phyloP scores from a whole-genome alignment of 2,113 vertebrate genomes.

The Poecilia latipinna region DNA sequence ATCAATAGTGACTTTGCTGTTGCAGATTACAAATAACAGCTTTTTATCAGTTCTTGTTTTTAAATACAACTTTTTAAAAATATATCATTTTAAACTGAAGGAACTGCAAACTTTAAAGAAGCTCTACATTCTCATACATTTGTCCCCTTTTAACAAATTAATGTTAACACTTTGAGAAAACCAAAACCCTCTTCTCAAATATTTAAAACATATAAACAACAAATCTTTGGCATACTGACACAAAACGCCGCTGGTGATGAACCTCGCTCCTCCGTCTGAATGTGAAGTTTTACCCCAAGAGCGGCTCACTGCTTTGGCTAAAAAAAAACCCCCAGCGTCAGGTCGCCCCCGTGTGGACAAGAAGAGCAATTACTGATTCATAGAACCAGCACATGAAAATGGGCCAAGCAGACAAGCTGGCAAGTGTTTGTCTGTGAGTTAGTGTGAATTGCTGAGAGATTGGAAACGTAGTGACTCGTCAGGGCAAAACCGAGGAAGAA shows the following conservation, averaged over 20 bases:
- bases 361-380: background rate
- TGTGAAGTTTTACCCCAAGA: background rate
- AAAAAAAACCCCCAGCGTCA: conserved; percentile 8
- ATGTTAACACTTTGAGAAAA: conserved; percentile 29
- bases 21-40: background rate
- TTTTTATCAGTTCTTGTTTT: background rate
- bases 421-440: background rate
- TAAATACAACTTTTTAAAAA: background rate
- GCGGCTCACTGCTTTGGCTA: conserved; percentile 3
- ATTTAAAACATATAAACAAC: conserved; percentile 9
- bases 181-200: conserved; percentile 14
- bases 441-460: conserved; percentile 1
- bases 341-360: conserved; percentile 50
- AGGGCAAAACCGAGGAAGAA: conserved; percentile 18
- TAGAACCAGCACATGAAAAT: background rate
- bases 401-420: background rate
- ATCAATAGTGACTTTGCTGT: background rate
- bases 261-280: conserved; percentile 37
- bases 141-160: conserved; percentile 27
- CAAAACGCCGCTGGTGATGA: conserved; percentile 35
- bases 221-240: conserved; percentile 62
- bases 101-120: conserved; percentile 22
- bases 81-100: background rate
- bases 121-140: conserved; percentile 12
- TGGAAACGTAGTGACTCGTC: conserved; percentile 24